These are phyloP conservation scores for Idaea dimidiata DNA, from an alignment of 2,888 invertebrate genomes.

Conservation along the genomic window DNA sequence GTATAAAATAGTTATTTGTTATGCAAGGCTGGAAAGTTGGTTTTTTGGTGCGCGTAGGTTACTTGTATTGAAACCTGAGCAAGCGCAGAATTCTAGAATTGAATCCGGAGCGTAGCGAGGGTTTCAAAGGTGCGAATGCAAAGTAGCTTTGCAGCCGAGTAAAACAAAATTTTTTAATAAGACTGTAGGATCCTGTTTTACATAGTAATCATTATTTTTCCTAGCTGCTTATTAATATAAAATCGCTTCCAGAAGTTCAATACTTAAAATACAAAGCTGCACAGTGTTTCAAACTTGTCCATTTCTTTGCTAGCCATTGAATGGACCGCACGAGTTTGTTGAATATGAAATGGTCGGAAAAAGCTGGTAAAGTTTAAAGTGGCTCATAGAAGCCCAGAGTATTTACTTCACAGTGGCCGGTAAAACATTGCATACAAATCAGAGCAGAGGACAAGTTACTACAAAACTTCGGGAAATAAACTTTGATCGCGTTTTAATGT, in stretches of 20 bases:
- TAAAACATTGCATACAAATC: constrained; percentile 58
- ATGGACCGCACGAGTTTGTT: constrained; percentile 30
- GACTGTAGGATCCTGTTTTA: too few relatives aligned
- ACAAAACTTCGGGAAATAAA: constrained; percentile 55
- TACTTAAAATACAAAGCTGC: constrained; percentile 31
- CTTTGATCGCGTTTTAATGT: constrained; percentile 62
- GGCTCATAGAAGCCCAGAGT: constrained; percentile 39
- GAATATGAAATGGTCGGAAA: constrained; percentile 42
- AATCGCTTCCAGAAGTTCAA: background rate
- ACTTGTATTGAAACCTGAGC: too few relatives aligned
- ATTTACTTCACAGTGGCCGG: constrained; percentile 43
- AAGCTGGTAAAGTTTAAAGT: constrained; percentile 50
- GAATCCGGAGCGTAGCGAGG: too few relatives aligned
- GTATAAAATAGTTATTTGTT: too few relatives aligned
- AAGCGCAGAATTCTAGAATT: too few relatives aligned
- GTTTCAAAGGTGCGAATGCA: too few relatives aligned
- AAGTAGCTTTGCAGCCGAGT: too few relatives aligned
- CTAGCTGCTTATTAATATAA: too few relatives aligned
- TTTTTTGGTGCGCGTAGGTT: too few relatives aligned
- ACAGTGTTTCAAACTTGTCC: constrained; percentile 33
- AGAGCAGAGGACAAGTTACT: constrained; percentile 42
- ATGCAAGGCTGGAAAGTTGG: too few relatives aligned
- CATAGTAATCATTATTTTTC: too few relatives aligned
- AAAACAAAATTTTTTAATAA: too few relatives aligned
- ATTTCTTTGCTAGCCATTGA: constrained; percentile 36